Base-by-base conservation (phyloP, 2,888 invertebrate species). In the Cistogaster globosa region DNA sequence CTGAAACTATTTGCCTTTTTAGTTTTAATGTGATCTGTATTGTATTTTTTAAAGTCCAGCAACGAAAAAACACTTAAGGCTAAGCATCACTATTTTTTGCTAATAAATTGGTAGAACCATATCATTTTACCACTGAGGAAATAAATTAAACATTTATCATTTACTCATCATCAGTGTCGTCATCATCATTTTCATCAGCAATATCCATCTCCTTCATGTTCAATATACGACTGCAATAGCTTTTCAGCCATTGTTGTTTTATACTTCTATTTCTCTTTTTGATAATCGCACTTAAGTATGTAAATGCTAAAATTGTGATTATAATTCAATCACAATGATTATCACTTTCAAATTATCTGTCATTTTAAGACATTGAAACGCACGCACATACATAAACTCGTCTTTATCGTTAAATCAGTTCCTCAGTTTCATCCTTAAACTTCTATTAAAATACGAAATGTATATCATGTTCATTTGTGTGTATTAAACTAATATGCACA, bases 281-380 rank as follows among this genome's bases (percentile, higher is more conserved):
- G n/a, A 58, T 38, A 38, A 57, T 72, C 57, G 16, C n/a, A 51
- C 36, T 57, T 65, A 72, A 58, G 63, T 72, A 72, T 65, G 63
- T 51, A 62, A 72, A 65, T 65, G 57, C 11, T 65, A n/a, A 72
- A 65, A 65, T 72, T 72, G 48, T 72, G 51, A 63, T 58, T 65
- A 26, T 65, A 72, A 79, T 72, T 72, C 71, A 79, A 72, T 72
- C 72, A 58, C 18, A 18, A 16, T 67, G 65, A 80, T 80, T 74
- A 80, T 80, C 72, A 60, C 79, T 72, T 72, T 18, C 26, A 67
- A 80, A 38, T 74, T 58, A 80, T 80, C 71, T 58, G 72, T 67
- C 79, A 72, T 26, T 72, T 65, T 32, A 72, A 80, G 38, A 71
- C 9, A 78, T 53, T 16, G 22, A 42, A 36, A 51, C 20, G 2